Conservation (phyloP, 1,140 invertebrate species). For the Protaetia brevitarsis region DNA sequence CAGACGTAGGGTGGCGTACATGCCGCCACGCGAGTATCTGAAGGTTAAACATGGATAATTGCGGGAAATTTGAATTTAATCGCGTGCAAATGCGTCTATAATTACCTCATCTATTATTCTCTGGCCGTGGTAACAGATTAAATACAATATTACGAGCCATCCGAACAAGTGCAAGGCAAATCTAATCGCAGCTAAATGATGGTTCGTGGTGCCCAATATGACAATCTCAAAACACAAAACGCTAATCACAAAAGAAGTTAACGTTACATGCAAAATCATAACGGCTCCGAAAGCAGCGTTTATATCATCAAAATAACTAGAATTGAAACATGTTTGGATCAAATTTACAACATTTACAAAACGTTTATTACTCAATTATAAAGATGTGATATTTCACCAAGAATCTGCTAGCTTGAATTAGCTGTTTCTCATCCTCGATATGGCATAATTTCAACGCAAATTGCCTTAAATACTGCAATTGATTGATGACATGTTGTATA, state of each 20-base stretch:
- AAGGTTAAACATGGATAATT: too few species aligned
- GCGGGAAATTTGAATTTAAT: too few species aligned
- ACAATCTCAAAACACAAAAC: conserved; percentile 38
- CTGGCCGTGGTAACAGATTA: conserved; percentile 38
- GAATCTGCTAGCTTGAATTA: conserved; percentile 24
- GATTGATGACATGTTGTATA: conserved; percentile 34
- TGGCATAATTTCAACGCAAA: conserved; percentile 12
- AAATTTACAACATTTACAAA: not conserved
- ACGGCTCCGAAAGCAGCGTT: conserved; percentile 37
- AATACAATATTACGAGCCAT: conserved; percentile 36
- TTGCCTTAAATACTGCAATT: conserved; percentile 32
- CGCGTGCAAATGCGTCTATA: too few species aligned
- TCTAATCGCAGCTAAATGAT: conserved; percentile 34
- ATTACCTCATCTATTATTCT: conserved; percentile 38
- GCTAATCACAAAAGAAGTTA: conserved; percentile 40
- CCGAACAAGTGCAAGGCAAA: conserved; percentile 38
- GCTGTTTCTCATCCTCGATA: not conserved
- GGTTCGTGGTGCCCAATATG: conserved; percentile 32
- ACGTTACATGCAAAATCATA: conserved; percentile 38
- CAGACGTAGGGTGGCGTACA: too few species aligned
- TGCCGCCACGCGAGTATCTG: too few species aligned
- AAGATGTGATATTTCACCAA: conserved; percentile 35
- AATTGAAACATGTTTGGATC: too few species aligned
- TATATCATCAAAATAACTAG: conserved; percentile 34
- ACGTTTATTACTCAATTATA: conserved; percentile 36